Evolutionary conservation across 2,797 vertebrate genomes (phyloP).

Genomic region (Acrocephalus scirpaceus): DNA sequence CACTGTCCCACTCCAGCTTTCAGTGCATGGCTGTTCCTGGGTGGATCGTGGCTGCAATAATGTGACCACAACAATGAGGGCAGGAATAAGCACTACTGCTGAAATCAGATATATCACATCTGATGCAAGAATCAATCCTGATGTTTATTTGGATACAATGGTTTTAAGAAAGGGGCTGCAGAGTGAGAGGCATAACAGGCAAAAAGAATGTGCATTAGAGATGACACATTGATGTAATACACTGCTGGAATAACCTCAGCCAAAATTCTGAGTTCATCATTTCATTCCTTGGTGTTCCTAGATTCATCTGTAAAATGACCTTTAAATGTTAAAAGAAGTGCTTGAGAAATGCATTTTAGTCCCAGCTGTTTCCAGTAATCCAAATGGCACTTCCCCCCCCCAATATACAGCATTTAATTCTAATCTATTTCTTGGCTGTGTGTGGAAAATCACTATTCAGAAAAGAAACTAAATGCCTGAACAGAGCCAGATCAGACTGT

Average conservation of each 20-base stretch:
- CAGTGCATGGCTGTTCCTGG: neutral
- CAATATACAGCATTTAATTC: slow-evolving; percentile 2
- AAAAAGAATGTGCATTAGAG: neutral
- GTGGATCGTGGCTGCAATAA: neutral
- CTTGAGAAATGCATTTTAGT: neutral
- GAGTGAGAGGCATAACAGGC: neutral
- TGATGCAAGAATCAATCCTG: neutral
- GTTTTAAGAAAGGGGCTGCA: neutral
- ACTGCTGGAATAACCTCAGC: neutral
- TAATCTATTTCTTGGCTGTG: neutral
- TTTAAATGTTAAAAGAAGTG: slow-evolving; percentile 36
- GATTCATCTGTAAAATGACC: slow-evolving; percentile 23
- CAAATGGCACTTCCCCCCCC: neutral
- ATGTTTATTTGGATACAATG: neutral
- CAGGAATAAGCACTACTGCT: neutral
- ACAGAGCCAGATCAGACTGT: neutral
- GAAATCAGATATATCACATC: neutral
- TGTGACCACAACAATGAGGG: neutral
- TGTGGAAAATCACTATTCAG: neutral
- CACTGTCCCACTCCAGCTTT: neutral
- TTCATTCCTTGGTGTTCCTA: neutral
- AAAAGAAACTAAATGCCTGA: slow-evolving; percentile 6
- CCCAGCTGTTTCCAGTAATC: neutral
- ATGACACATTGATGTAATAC: neutral
- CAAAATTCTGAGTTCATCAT: neutral